Conservation (phyloP, 2,888 invertebrate species). For the Alviniconcha strummeri region DNA sequence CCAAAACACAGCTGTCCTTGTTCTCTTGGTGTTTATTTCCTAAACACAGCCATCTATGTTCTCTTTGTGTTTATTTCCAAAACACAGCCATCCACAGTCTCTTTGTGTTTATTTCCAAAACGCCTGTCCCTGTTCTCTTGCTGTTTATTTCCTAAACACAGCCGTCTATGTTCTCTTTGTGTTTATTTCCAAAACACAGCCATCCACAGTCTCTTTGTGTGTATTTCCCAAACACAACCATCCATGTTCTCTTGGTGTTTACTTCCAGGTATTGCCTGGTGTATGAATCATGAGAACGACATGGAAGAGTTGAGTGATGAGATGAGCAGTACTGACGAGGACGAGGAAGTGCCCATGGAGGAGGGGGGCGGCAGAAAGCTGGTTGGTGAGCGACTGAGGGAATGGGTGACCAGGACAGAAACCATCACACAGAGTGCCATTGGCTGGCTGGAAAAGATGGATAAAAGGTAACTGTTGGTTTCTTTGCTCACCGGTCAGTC, state of each 20-base stretch:
- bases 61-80: no score
- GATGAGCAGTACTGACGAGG: neutral
- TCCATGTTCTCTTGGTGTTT: neutral
- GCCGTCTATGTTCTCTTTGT: no score
- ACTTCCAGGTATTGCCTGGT: slow-evolving; percentile 38
- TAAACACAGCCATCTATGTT: no score
- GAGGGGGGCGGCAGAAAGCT: neutral
- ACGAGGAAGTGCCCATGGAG: slow-evolving; percentile 4
- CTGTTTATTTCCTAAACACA: no score
- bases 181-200: no score
- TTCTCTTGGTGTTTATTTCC: no score
- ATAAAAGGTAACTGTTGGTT: neutral
- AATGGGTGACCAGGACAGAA: slow-evolving; percentile 18
- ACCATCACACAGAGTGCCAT: slow-evolving; percentile 20
- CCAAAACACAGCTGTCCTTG: no score
- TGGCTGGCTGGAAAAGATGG: slow-evolving; percentile 3
- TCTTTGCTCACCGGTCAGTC: neutral
- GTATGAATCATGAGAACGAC: slow-evolving; percentile 33
- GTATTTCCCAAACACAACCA: no score
- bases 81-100: no score
- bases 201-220: no score
- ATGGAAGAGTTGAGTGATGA: slow-evolving; percentile 4
- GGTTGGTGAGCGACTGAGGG: slow-evolving; percentile 9
- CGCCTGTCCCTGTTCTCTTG: no score
- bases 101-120: no score